phyloP scores from a whole-genome alignment of 2,797 vertebrate species.

The Triplophysa bombifrons region DNA sequence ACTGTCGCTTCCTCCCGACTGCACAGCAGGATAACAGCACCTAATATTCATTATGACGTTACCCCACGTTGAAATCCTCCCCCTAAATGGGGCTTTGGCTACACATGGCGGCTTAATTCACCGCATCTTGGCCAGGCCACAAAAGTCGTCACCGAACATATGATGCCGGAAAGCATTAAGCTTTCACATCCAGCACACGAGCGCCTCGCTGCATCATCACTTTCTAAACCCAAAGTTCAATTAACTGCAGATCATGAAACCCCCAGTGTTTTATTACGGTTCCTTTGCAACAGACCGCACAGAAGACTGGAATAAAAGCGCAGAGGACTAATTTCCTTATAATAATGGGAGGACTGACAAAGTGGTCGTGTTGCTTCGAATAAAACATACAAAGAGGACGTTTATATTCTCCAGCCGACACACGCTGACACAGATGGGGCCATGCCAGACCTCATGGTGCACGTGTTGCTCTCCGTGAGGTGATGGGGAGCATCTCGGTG shows the following conservation, averaged over 20 bases:
- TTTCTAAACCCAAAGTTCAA: slow-evolving; percentile 40
- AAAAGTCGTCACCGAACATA: slow-evolving; percentile 32
- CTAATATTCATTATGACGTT: slow-evolving; percentile 45
- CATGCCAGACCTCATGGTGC: slow-evolving; percentile 23
- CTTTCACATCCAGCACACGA: slow-evolving; percentile 29
- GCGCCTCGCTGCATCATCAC: slow-evolving; percentile 50
- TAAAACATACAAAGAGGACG: slow-evolving; percentile 14
- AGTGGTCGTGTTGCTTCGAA: slow-evolving; percentile 13
- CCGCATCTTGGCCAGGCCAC: slow-evolving; percentile 22
- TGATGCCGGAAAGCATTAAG: slow-evolving; percentile 39
- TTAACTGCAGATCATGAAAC: slow-evolving; percentile 30
- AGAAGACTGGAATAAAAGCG: slow-evolving; percentile 21
- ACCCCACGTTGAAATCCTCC: slow-evolving; percentile 33
- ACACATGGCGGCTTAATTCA: not conserved
- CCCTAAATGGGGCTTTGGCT: slow-evolving; percentile 41
- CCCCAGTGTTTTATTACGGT: slow-evolving; percentile 32
- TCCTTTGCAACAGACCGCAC: slow-evolving; percentile 36
- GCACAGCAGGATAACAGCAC: slow-evolving; percentile 36
- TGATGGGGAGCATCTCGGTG: slow-evolving; percentile 24
- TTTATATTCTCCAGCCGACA: slow-evolving; percentile 37
- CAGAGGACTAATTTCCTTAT: slow-evolving; percentile 35
- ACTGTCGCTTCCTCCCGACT: slow-evolving; percentile 26
- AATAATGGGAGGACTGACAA: slow-evolving; percentile 17
- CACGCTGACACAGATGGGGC: not conserved
- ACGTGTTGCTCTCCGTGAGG: slow-evolving; percentile 28